phyloP scores from a whole-genome alignment of 1,140 invertebrate genomes.

The Venustaconcha ellipsiformis region DNA sequence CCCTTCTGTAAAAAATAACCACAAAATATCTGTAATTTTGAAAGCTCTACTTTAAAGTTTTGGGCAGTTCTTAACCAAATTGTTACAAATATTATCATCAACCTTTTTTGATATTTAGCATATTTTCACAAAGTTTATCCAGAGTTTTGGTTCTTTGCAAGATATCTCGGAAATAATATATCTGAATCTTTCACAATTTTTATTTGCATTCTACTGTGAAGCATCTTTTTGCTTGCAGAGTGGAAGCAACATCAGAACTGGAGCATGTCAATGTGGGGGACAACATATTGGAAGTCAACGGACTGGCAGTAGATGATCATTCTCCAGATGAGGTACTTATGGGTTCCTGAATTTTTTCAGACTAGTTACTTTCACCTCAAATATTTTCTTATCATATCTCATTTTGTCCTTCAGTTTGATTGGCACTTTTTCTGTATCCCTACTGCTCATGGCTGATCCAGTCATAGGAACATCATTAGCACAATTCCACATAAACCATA shows the following conservation, averaged over 20 bases:
- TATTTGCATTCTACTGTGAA: neutral
- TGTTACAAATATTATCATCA: neutral
- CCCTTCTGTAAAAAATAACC: no score
- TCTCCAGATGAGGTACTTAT: slow-evolving; percentile 61
- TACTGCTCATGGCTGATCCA: neutral
- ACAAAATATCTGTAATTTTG: no score
- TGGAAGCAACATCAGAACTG: slow-evolving; percentile 84
- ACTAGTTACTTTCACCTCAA: no score
- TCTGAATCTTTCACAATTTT: neutral
- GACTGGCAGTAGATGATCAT: slow-evolving; percentile 84
- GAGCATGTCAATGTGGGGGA: slow-evolving; percentile 89
- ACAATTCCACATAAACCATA: neutral
- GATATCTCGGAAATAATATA: no score
- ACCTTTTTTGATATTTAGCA: neutral
- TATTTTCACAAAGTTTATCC: neutral
- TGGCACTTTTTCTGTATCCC: neutral
- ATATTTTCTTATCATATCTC: no score
- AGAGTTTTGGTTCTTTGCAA: neutral
- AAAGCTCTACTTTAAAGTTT: no score
- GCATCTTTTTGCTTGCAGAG: slow-evolving; percentile 71
- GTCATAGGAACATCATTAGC: neutral
- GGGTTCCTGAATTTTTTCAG: neutral
- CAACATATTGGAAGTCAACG: slow-evolving; percentile 92
- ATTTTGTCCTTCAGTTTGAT: neutral
- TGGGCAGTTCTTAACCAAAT: no score